Evolutionary conservation across 2,888 invertebrate species (phyloP).

Genomic region (Drosophila mimetica): DNA sequence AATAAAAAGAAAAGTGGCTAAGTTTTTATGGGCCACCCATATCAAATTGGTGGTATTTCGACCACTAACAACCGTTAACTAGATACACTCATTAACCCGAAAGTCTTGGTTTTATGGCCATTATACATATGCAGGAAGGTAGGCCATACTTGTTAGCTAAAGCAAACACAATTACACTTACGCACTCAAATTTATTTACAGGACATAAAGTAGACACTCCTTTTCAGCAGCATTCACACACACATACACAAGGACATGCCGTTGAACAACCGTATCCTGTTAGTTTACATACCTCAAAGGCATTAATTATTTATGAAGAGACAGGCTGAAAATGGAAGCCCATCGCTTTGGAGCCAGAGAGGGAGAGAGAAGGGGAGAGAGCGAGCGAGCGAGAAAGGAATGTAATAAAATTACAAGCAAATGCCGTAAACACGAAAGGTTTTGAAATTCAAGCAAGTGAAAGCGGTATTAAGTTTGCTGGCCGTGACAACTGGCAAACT

Average conservation of each 20-base stretch:
- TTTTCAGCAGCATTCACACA: conserved; percentile 28
- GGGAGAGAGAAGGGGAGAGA: not conserved
- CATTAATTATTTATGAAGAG: conserved; percentile 76
- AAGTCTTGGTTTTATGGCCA: conserved; percentile 31
- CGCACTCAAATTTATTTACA: conserved; percentile 59
- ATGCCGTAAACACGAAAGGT: conserved; percentile 53
- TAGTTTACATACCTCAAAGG: conserved; percentile 56
- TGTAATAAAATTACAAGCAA: conserved; percentile 70
- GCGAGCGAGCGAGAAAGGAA: conserved; percentile 24
- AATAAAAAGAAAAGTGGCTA: not conserved
- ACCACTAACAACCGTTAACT: conserved; percentile 25
- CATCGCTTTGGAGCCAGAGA: not conserved
- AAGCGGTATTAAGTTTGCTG: conserved; percentile 64
- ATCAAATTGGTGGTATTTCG: conserved; percentile 5
- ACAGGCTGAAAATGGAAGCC: conserved; percentile 22
- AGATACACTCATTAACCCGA: conserved; percentile 29
- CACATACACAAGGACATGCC: conserved; percentile 4
- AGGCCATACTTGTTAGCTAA: conserved; percentile 36
- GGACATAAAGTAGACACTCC: conserved; percentile 54
- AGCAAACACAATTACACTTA: conserved; percentile 57
- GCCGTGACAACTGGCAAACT: conserved; percentile 52
- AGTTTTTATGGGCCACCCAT: conserved; percentile 19
- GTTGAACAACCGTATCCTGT: conserved; percentile 33
- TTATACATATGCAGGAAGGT: conserved; percentile 26
- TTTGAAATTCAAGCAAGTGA: conserved; percentile 67